phyloP scores from a whole-genome alignment of 2,797 vertebrate species.

The Poeciliopsis paucimaculata region DNA sequence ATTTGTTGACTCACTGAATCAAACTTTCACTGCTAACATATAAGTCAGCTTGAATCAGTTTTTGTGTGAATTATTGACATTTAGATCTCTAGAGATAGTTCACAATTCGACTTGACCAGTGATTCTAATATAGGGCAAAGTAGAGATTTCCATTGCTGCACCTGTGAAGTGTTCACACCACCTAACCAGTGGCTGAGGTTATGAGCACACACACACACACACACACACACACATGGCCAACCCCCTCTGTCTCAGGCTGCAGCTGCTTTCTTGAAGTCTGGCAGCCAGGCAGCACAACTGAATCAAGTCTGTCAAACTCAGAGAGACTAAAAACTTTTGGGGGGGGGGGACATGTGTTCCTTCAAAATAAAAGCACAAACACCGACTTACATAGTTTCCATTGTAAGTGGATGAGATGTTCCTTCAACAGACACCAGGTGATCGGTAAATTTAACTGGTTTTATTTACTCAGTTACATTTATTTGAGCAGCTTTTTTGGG shows the following conservation, averaged over 20 bases:
- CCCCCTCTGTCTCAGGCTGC: slow-evolving; percentile 14
- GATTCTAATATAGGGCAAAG: background rate
- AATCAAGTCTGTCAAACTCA: slow-evolving; percentile 36
- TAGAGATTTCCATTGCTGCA: slow-evolving; percentile 12
- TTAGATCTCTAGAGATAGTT: background rate
- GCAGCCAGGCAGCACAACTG: slow-evolving; percentile 20
- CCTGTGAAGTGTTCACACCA: slow-evolving; percentile 25
- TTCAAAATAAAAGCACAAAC: slow-evolving; percentile 60
- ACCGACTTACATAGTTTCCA: background rate
- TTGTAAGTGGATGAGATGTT: background rate
- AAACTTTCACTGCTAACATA: background rate
- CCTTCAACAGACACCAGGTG: background rate
- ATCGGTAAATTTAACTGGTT: too few relatives aligned
- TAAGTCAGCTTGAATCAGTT: background rate
- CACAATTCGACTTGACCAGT: background rate
- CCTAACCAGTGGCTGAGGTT: background rate
- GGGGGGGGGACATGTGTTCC: background rate
- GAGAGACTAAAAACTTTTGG: background rate
- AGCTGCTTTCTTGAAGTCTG: slow-evolving; percentile 54
- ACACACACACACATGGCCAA: background rate
- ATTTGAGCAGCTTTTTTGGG: too few relatives aligned
- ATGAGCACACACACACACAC: background rate
- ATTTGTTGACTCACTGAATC: background rate
- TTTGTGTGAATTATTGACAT: background rate
- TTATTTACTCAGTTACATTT: too few relatives aligned